Conservation (phyloP, 2,888 invertebrate species). For the Agonopterix alstromeriana region DNA sequence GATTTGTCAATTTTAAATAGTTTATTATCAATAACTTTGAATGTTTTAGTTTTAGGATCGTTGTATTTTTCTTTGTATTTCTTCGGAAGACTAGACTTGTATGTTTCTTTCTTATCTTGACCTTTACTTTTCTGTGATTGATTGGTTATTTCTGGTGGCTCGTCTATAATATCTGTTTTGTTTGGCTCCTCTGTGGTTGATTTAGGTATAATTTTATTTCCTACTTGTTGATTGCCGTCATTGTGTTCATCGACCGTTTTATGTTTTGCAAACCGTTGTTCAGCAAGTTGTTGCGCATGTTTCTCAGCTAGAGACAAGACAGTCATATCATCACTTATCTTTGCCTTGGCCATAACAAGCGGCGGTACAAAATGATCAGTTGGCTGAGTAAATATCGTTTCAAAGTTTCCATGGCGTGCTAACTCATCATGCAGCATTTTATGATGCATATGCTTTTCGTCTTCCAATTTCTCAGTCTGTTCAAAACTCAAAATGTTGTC, state of each 20-base stretch:
- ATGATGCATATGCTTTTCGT: slow-evolving; percentile 57
- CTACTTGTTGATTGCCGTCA: slow-evolving; percentile 6
- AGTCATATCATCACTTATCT: slow-evolving; percentile 68
- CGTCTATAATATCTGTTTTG: slow-evolving; percentile 13
- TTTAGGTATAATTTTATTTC: slow-evolving; percentile 9
- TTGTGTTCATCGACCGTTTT: slow-evolving; percentile 19
- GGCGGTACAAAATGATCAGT: slow-evolving; percentile 72
- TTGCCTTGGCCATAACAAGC: slow-evolving; percentile 70
- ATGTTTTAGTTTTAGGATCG: slow-evolving; percentile 36
- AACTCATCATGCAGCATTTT: slow-evolving; percentile 64
- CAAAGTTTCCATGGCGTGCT: slow-evolving; percentile 57
- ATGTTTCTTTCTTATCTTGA: slow-evolving; percentile 32
- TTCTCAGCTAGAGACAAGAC: slow-evolving; percentile 67
- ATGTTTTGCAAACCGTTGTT: slow-evolving; percentile 36
- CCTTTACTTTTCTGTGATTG: slow-evolving; percentile 23
- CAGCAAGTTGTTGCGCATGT: slow-evolving; percentile 61
- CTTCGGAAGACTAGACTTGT: slow-evolving; percentile 44
- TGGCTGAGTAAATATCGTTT: slow-evolving; percentile 67
- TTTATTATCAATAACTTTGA: slow-evolving; percentile 28
- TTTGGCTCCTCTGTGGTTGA: slow-evolving; percentile 21
- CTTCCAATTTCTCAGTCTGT: slow-evolving; percentile 48
- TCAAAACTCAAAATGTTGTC: slow-evolving; percentile 41
- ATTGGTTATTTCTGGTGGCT: slow-evolving; percentile 18
- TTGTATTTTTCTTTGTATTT: slow-evolving; percentile 52
- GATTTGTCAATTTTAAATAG: slow-evolving; percentile 18